These are phyloP conservation scores for Takifugu flavidus DNA, from an alignment of 2,113 vertebrate genomes.

Conservation along the genomic window DNA sequence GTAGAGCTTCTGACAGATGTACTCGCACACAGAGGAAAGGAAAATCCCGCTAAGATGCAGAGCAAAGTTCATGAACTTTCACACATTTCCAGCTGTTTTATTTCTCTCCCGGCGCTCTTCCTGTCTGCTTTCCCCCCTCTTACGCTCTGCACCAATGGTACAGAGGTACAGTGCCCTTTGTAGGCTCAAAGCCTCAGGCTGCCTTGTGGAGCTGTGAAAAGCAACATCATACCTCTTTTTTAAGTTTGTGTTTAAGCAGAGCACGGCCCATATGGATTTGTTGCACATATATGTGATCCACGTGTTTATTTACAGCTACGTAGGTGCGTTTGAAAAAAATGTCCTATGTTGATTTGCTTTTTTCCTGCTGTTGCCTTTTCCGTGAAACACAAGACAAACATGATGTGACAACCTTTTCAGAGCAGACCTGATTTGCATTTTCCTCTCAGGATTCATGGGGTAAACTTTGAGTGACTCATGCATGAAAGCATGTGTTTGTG, in stretches of 20 bases:
- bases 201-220: conserved; percentile 17
- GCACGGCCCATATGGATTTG: neutral
- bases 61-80: neutral
- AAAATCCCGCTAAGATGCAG: neutral
- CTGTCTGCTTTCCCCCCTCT: conserved; percentile 1
- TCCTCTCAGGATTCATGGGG: neutral
- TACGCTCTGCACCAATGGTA: conserved; percentile 3
- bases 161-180: conserved; percentile 26
- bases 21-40: neutral
- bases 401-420: neutral
- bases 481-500: conserved; percentile 1
- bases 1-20: neutral
- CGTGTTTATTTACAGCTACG: neutral
- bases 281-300: neutral
- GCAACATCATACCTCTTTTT: conserved; percentile 5
- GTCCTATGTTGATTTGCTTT: neutral
- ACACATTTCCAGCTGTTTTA: conserved; percentile 16
- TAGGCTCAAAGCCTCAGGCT: conserved; percentile 19
- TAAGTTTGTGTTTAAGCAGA: neutral
- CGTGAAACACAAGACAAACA: conserved; percentile 3
- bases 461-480: neutral
- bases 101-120: neutral
- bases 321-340: neutral
- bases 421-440: conserved; percentile 18
- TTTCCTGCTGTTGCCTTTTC: conserved; percentile 1